A percentile compares a stretch with the other conserved stretches of the same genome.
Evolutionary conservation across 1,140 invertebrate species (phyloP).

Genomic region (Neodiprion lecontei): DNA sequence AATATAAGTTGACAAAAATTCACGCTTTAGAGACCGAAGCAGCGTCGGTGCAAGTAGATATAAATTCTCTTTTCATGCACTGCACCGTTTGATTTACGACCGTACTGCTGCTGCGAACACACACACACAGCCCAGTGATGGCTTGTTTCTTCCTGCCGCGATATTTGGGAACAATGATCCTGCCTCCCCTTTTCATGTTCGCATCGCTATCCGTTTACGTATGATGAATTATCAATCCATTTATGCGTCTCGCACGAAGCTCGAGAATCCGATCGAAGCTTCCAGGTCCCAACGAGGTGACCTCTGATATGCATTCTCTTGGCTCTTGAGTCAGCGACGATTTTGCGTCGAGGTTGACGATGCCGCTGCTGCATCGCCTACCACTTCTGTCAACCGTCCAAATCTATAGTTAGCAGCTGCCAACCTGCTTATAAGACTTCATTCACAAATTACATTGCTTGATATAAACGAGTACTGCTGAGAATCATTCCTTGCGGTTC

Average conservation of each 20-base stretch:
- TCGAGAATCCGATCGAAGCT: not conserved
- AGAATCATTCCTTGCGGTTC: not conserved
- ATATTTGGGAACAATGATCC: not conserved
- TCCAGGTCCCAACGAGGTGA: not conserved
- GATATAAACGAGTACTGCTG: not conserved
- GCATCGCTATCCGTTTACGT: too few species aligned
- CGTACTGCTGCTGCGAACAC: too few species aligned
- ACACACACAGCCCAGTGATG: too few species aligned
- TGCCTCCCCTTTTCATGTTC: too few species aligned
- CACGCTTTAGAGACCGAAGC: too few species aligned
- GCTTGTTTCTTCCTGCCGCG: too few species aligned
- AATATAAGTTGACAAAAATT: too few species aligned
- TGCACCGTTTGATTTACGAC: too few species aligned
- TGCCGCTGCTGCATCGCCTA: not conserved
- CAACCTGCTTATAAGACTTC: not conserved
- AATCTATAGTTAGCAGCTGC: constrained; percentile 3
- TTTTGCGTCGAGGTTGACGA: too few species aligned
- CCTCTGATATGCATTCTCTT: not conserved
- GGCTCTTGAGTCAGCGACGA: not conserved
- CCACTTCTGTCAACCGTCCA: not conserved
- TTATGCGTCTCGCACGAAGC: not conserved
- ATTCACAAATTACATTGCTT: not conserved
- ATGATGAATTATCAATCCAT: not conserved
- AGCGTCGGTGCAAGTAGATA: too few species aligned
- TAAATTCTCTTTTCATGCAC: too few species aligned